These are phyloP conservation scores for Ichneumoninae sp. DNA, from an alignment of 2,888 invertebrate species.

Conservation along the genomic window DNA sequence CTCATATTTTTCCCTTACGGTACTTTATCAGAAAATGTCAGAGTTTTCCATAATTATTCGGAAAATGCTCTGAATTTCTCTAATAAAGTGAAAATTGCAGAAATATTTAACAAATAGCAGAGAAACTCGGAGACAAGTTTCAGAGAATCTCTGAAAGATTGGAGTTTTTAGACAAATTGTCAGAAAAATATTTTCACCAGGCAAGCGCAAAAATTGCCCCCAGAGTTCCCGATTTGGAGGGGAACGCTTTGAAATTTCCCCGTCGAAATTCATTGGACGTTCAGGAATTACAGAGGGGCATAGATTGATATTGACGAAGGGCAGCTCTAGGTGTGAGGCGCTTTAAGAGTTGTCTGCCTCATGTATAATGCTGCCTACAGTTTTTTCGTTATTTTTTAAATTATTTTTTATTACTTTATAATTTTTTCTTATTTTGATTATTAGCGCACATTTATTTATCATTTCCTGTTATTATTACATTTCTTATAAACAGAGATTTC, in stretches of 20 bases:
- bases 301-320: slow-evolving; percentile 71
- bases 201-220: slow-evolving; percentile 60
- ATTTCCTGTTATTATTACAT: slow-evolving; percentile 5
- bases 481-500: too few relatives aligned
- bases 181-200: too few relatives aligned
- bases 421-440: too few relatives aligned
- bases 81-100: too few relatives aligned
- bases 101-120: background rate
- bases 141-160: background rate
- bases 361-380: slow-evolving; percentile 82
- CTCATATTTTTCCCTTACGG: too few relatives aligned
- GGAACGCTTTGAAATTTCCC: slow-evolving; percentile 47
- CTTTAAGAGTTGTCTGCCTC: slow-evolving; percentile 78
- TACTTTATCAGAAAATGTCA: too few relatives aligned
- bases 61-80: too few relatives aligned
- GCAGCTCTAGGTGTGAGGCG: slow-evolving; percentile 82
- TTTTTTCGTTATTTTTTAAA: too few relatives aligned
- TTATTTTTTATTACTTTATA: too few relatives aligned
- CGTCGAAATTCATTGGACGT: slow-evolving; percentile 67
- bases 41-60: too few relatives aligned
- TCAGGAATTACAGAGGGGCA: slow-evolving; percentile 73
- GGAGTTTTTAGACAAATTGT: too few relatives aligned
- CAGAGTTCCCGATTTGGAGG: slow-evolving; percentile 49
- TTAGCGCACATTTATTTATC: slow-evolving; percentile 1
- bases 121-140: background rate